These are phyloP conservation scores for Saccostrea glomerata DNA, from an alignment of 1,140 invertebrate species.

Conservation along the genomic window DNA sequence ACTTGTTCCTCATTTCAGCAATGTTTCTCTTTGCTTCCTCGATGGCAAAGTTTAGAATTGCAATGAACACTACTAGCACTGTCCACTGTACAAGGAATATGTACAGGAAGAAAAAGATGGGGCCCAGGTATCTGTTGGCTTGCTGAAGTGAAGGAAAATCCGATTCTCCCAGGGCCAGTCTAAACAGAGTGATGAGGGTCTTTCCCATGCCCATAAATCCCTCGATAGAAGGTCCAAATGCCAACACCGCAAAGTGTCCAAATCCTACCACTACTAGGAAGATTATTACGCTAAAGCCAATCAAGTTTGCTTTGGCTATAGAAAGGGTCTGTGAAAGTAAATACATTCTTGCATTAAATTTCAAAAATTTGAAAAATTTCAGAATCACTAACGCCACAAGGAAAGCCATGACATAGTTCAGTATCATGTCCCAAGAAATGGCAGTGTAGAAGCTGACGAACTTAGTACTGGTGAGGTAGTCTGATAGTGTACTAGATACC, in stretches of 20 bases:
- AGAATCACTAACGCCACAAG: slow-evolving; percentile 61
- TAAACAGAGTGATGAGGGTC: slow-evolving; percentile 57
- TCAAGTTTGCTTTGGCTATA: slow-evolving; percentile 44
- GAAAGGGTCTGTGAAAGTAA: slow-evolving; percentile 52
- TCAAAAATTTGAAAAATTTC: slow-evolving; percentile 64
- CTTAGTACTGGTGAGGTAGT: slow-evolving; percentile 44
- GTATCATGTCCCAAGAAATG: slow-evolving; percentile 60
- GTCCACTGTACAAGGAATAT: slow-evolving; percentile 56
- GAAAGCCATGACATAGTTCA: slow-evolving; percentile 60
- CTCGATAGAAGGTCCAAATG: slow-evolving; percentile 55
- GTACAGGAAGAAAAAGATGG: slow-evolving; percentile 61
- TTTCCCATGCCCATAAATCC: slow-evolving; percentile 50
- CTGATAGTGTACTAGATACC: slow-evolving; percentile 53
- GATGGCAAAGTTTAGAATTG: slow-evolving; percentile 58
- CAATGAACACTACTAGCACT: slow-evolving; percentile 60
- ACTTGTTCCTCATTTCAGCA: slow-evolving; percentile 48
- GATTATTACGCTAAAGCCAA: slow-evolving; percentile 50
- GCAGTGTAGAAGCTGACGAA: slow-evolving; percentile 66
- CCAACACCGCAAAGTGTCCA: slow-evolving; percentile 51
- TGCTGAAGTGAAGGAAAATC: slow-evolving; percentile 55
- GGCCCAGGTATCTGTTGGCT: slow-evolving; percentile 57
- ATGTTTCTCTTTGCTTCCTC: slow-evolving; percentile 48
- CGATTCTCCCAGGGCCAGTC: slow-evolving; percentile 61
- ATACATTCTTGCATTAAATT: slow-evolving; percentile 62
- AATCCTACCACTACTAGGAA: slow-evolving; percentile 56